Evolutionary conservation across 2,888 invertebrate genomes (phyloP), one percentile per base, ranked within the genome.

Genomic region (Epirrita christyi): DNA sequence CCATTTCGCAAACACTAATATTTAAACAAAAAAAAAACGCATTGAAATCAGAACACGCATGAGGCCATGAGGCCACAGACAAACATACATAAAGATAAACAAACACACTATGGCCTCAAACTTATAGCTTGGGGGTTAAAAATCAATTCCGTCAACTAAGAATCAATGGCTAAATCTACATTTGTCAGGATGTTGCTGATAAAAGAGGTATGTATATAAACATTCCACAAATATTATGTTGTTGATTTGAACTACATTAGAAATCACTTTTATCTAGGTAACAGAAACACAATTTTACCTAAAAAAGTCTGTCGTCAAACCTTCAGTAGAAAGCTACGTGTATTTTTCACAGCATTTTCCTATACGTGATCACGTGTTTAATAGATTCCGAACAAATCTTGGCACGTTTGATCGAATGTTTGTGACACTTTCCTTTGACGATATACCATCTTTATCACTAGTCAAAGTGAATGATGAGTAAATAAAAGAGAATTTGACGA

Each of bases 351-450:
- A 42, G 32, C 28, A 52, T 48, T 47, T 52, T 52, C 36, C 27
- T 29, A 49, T 21, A 46, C 34, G 47, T 57, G 57, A 57, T 52
- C 52, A 57, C 57, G 47, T 57, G 51, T 57, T 52, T 57, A 57
- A 57, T 52, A 57, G 52, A 38, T 34, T 43, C 46, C 29, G 47
- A 43, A 21, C 42, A 34, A 56, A 56, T 48, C 57, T 40, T 52
- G 52, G 52, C 52, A 57, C 52, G 51, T 57, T 43, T 57, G 57
- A 57, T 57, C 51, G 52, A 57, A 57, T 57, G 52, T 52, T 57
- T 48, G 51, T 57, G 57, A 57, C 57, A 57, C 47, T 52, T 52
- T 47, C 47, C 52, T 27, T 27, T 38, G 46, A 45, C 45, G 50
- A 52, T 57, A 57, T 57, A 47, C 38, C 47, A 52, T 57, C 52